Percentiles rank a stretch among this genome's conserved stretches.
These are phyloP conservation scores for Turnix velox DNA, from an alignment of 2,113 vertebrate genomes.

Conservation along the genomic window DNA sequence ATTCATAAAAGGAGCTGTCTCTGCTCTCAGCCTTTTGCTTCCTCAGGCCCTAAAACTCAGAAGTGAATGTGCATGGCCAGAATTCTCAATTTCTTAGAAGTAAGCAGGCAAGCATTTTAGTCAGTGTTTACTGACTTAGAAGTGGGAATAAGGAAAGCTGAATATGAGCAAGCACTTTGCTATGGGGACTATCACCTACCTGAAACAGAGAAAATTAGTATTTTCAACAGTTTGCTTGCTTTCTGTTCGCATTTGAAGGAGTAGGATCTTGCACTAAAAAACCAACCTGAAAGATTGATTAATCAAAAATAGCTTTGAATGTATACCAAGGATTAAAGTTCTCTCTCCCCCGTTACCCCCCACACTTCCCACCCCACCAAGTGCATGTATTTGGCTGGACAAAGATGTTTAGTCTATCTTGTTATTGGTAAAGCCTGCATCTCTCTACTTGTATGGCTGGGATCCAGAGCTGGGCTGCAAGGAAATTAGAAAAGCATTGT, in stretches of 20 bases:
- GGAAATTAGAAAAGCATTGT: not conserved
- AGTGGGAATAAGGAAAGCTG: constrained; percentile 15
- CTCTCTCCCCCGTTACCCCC: too few species aligned
- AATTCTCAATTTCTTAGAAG: constrained; percentile 40
- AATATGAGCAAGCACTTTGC: not conserved
- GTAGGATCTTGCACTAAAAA: not conserved
- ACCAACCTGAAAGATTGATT: not conserved
- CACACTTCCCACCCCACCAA: too few species aligned
- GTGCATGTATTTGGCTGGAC: not conserved
- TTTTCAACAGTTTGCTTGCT: not conserved
- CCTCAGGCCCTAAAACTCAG: constrained; percentile 9
- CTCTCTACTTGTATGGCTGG: not conserved
- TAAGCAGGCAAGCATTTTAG: constrained; percentile 10
- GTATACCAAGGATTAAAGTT: not conserved
- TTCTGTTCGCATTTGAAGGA: not conserved
- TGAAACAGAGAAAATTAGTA: not conserved
- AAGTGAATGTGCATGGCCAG: constrained; percentile 1
- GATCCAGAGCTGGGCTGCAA: not conserved
- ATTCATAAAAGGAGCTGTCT: constrained; percentile 53
- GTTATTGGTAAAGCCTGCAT: not conserved
- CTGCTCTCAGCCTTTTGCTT: constrained; percentile 39
- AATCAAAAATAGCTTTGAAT: not conserved
- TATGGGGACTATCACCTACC: not conserved
- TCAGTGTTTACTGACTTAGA: constrained; percentile 18
- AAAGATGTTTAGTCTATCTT: not conserved